phyloP scores from a whole-genome alignment of 2,888 invertebrate species.

The Chrysolina oricalcia region DNA sequence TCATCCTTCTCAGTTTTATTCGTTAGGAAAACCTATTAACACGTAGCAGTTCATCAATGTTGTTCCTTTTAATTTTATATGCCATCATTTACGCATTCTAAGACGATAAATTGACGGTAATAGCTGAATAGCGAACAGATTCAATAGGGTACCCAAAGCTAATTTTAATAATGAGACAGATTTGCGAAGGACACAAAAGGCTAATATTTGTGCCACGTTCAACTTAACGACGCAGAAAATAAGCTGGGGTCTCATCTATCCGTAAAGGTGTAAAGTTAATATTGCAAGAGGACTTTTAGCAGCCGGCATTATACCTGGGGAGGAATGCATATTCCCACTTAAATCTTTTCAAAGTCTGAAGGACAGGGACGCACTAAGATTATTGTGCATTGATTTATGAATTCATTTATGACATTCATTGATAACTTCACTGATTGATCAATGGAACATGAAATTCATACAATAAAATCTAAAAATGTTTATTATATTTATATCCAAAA shows the following conservation, averaged over 20 bases:
- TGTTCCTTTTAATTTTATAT: conserved; percentile 38
- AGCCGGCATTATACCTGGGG: conserved; percentile 68
- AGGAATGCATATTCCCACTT: conserved; percentile 59
- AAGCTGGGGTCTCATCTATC: conserved; percentile 66
- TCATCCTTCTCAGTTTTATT: background rate
- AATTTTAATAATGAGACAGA: conserved; percentile 60
- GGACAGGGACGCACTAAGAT: conserved; percentile 50
- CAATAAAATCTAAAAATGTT: too few species aligned
- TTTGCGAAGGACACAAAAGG: conserved; percentile 54
- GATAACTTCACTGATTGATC: too few species aligned
- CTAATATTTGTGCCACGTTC: conserved; percentile 59
- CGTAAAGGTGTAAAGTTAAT: conserved; percentile 66
- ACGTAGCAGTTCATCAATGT: conserved; percentile 31
- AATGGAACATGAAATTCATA: too few species aligned
- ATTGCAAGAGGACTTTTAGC: conserved; percentile 63
- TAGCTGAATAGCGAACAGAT: conserved; percentile 56
- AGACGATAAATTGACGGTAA: conserved; percentile 60
- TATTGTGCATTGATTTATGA: background rate
- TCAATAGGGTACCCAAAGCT: conserved; percentile 51
- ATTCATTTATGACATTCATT: too few species aligned
- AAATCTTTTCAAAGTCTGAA: conserved; percentile 46
- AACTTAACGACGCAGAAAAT: conserved; percentile 71
- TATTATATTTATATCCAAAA: too few species aligned
- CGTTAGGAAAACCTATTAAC: conserved; percentile 16
- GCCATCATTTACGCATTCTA: conserved; percentile 60